Base-by-base conservation (phyloP, 1,140 invertebrate genomes). In the Melipona quadrifasciata region DNA sequence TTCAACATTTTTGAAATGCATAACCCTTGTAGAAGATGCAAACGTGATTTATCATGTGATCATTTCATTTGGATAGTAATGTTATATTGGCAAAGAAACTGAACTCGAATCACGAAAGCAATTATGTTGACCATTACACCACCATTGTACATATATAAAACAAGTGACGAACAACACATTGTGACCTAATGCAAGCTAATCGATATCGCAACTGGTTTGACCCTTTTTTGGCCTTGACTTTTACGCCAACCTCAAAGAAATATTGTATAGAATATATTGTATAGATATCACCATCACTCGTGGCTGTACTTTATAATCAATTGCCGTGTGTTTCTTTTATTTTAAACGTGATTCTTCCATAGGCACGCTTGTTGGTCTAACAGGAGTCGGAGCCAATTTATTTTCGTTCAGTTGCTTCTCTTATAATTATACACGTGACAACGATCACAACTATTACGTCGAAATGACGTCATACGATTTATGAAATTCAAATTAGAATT, bases 41-140 rank as follows among this genome's bases (percentile, higher is more conserved):
- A n/a, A 61, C n/a, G 12, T n/a, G 58, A 24, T 61, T n/a, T n/a
- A 21, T 61, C 12, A 1, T 61, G 17, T 21, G 31, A 1, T 2
- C 39, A 39, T 17, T 67, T 34, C 6, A 2, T 34, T 21, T 24
- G 1, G 24, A n/a, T 4, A 47, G 2, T 12, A 73, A 58, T 39
- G 74, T 24, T 2, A n/a, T 4, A 17, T 97, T 96, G 97, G 97
- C 97, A 97, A 97, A 97, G 97, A 31, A 98, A 97, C 98, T 97
- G 97, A 98, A 98, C 97, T 97, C 97, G 97, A 97, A 97, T 98
- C 97, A 97, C 97, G 97, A 98, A 98, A 95, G 95, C 95, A 96
- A 96, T 96, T 96, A 96, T 96, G 96, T 96, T 96, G 94, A 96
- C 96, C 96, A 96, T 96, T 96, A 96, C 96, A 96, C 96, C 96